Base-by-base conservation (phyloP, 2,797 vertebrate genomes). In the Numenius phaeopus region DNA sequence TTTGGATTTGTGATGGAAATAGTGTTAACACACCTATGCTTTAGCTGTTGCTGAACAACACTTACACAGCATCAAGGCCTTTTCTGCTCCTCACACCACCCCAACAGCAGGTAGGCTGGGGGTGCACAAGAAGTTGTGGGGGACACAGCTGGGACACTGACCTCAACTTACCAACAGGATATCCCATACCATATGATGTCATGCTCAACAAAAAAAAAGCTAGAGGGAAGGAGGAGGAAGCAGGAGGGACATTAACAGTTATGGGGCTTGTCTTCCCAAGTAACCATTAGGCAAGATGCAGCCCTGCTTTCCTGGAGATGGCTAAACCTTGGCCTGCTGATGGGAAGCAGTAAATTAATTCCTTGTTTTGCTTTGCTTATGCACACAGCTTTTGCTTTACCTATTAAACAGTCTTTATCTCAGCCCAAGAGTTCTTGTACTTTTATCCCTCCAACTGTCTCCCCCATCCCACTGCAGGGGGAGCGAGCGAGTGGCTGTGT, bases 371-470 rank as follows among this genome's bases (percentile, higher is more conserved):
- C 42, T 79, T 79, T 75, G n/a, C 65, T 66, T 73, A 70, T 9
- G 6, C 15, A n/a, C 4, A 19, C 6, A 37, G 29, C 50, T 58
- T 94, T 62, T 62, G 66, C 18, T 76, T 84, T 71, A 30, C 42
- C 37, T 81, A 17, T 50, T 80, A 58, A 81, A 61, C 7, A 9
- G 20, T 32, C 32, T 84, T 73, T 19, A 89, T 40, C 39, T 71
- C 40, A 75, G 17, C 6, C 2, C 0, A 2, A 0, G 2, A 57
- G 14, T 69, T 85, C 75, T 50, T 3, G 2, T 18, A 42, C 14
- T 79, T 65, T 11, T 39, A 49, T 29, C 26, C 32, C 23, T 62
- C 20, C 49, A 70, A 16, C 30, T 46, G 14, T 57, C 26, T 46
- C n/a, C 18, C 18, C 24, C 16, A 39, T 19, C 23, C 17, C 42